Percentiles rank a stretch among this genome's conserved stretches.
phyloP scores from a whole-genome alignment of 2,888 invertebrate species.

The Watsonalla binaria region DNA sequence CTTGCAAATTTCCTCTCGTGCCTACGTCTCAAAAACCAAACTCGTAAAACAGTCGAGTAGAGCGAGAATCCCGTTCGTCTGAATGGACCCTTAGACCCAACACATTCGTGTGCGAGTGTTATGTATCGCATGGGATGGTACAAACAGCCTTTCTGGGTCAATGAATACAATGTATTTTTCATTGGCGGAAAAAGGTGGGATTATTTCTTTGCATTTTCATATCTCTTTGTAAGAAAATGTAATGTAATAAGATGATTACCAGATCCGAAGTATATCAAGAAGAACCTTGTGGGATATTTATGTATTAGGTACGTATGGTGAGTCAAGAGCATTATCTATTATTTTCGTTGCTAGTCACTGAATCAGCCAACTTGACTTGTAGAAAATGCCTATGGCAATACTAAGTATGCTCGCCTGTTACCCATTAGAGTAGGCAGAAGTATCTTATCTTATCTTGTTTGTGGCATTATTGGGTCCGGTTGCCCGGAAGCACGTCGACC shows the following conservation, averaged over 20 bases:
- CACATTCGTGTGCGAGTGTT: constrained; percentile 4
- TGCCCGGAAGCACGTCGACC: too few species aligned
- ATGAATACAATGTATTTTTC: constrained; percentile 3
- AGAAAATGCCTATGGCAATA: too few species aligned
- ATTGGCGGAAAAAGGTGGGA: neutral
- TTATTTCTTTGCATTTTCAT: neutral
- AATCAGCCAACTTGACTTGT: too few species aligned
- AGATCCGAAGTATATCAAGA: too few species aligned
- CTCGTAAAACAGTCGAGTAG: constrained; percentile 1
- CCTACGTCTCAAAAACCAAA: constrained; percentile 7
- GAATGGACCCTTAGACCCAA: constrained; percentile 2
- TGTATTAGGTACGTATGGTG: too few species aligned
- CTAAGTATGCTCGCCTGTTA: too few species aligned
- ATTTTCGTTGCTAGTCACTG: too few species aligned
- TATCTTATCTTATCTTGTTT: too few species aligned
- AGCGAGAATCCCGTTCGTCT: neutral
- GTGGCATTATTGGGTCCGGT: too few species aligned
- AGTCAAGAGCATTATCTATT: too few species aligned
- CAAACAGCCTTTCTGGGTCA: constrained; percentile 4
- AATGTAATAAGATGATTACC: neutral
- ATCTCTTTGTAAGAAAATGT: neutral
- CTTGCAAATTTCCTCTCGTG: constrained; percentile 30
- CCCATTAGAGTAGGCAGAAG: too few species aligned
- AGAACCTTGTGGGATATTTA: too few species aligned
- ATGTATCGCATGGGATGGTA: constrained; percentile 5